These are phyloP conservation scores for Orchesella cincta DNA, from an alignment of 1,140 invertebrate genomes.

Conservation along the genomic window DNA sequence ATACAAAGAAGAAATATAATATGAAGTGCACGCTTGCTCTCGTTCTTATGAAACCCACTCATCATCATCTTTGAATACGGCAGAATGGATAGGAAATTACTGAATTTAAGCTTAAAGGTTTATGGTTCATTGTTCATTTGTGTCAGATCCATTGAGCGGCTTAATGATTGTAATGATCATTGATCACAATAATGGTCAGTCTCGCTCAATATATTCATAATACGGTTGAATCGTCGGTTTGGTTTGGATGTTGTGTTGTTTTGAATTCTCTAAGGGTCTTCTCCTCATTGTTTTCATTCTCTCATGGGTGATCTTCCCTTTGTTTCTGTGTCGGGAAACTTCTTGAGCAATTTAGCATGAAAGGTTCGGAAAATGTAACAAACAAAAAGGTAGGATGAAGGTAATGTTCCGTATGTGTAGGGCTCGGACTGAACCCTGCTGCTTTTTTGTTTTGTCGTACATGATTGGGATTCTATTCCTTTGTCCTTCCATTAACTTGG, in stretches of 20 bases:
- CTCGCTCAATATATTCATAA: not conserved
- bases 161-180: constrained; percentile 18
- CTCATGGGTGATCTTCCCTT: constrained; percentile 17
- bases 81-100: constrained; percentile 2
- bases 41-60: too few species aligned
- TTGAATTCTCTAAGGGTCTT: not conserved
- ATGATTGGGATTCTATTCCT: too few species aligned
- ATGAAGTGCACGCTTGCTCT: not conserved
- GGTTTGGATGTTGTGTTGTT: not conserved
- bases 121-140: constrained; percentile 27
- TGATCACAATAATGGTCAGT: not conserved
- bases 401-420: too few species aligned
- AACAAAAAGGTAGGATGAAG: not conserved
- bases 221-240: not conserved
- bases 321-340: constrained; percentile 18
- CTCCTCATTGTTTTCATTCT: not conserved
- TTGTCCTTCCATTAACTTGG: too few species aligned
- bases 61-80: constrained; percentile 2
- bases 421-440: too few species aligned
- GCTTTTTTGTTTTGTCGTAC: too few species aligned
- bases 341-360: constrained; percentile 19
- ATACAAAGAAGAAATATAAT: too few species aligned
- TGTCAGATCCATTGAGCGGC: not conserved
- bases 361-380: constrained; percentile 23
- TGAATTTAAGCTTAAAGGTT: not conserved